A percentile compares a stretch with the other conserved stretches of the same genome.
phyloP scores from a whole-genome alignment of 2,797 vertebrate species.

The Heliangelus exortis region DNA sequence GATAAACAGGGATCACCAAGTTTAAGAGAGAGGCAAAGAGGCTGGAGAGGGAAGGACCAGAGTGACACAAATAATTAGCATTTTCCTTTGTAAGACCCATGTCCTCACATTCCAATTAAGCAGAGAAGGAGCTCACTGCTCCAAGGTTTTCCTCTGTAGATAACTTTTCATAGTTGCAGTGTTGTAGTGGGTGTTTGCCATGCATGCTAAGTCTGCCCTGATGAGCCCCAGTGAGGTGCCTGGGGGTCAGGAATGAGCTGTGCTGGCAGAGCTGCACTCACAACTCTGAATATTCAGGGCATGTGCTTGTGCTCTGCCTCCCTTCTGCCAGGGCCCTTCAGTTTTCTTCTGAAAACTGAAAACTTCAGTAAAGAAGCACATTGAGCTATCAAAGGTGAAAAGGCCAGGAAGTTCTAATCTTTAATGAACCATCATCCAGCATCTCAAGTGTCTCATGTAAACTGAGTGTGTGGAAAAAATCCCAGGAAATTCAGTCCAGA shows the following conservation, averaged over 20 bases:
- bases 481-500: slow-evolving; percentile 8
- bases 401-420: slow-evolving; percentile 40
- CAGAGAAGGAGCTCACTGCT: not conserved
- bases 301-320: not conserved
- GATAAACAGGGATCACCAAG: not conserved
- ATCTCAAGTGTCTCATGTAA: not conserved
- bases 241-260: not conserved
- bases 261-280: not conserved
- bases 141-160: not conserved
- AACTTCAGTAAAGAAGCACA: slow-evolving; percentile 31
- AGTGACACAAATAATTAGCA: not conserved
- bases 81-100: not conserved
- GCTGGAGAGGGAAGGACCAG: not conserved
- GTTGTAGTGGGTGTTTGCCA: not conserved
- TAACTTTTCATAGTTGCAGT: no score
- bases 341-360: no score
- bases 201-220: not conserved
- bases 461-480: not conserved
- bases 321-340: slow-evolving; percentile 36
- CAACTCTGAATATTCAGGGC: not conserved
- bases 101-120: not conserved
- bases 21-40: not conserved
- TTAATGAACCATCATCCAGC: slow-evolving; percentile 45
- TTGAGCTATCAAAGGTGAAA: slow-evolving; percentile 54
- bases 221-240: not conserved